Percentiles rank a stretch among this genome's conserved stretches.
Conservation (phyloP, 2,113 vertebrate genomes). For the Phocoena phocoena region DNA sequence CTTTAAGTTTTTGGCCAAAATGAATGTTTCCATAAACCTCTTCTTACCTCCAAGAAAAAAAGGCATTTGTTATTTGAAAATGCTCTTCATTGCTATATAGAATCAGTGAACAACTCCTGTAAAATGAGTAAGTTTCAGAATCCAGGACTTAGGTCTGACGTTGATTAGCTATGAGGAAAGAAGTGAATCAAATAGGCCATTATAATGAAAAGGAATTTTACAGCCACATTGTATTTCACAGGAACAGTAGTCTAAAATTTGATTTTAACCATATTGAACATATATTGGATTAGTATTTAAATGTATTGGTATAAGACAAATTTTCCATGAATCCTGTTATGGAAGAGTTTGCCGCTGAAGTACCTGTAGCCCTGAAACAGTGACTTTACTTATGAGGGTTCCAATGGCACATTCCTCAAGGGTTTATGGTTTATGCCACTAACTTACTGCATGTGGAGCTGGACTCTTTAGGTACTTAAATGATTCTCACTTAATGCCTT, state of each 20-base stretch:
- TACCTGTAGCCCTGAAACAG: background rate
- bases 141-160: background rate
- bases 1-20: background rate
- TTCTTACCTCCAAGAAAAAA: background rate
- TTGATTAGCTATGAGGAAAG: conserved; percentile 21
- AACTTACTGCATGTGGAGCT: background rate
- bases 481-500: background rate
- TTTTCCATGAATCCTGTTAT: background rate
- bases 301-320: background rate
- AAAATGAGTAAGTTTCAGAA: background rate
- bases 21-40: background rate
- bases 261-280: conserved; percentile 32
- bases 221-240: background rate
- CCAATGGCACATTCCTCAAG: background rate
- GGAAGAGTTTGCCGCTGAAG: background rate
- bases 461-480: background rate
- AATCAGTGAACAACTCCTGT: background rate
- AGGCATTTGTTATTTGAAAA: background rate
- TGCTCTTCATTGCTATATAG: background rate
- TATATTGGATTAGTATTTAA: background rate
- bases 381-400: background rate
- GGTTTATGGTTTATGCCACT: background rate
- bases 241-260: conserved; percentile 27
- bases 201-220: background rate
- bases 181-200: background rate